Evolutionary conservation across 2,797 vertebrate genomes (phyloP), one percentile per base, ranked within the genome.

Genomic region (Botia almorhae): DNA sequence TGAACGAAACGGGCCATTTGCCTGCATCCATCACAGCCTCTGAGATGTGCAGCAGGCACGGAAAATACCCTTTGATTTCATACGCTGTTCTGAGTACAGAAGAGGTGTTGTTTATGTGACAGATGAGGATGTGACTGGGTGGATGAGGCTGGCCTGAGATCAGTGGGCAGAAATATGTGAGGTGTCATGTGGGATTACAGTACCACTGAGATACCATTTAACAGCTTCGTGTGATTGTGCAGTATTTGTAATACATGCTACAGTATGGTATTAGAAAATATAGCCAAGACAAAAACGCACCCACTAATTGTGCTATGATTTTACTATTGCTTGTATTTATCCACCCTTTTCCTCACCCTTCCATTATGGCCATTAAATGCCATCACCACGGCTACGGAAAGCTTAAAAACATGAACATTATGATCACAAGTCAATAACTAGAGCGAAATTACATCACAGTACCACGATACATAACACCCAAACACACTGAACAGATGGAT

Each of bases 1-100:
- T 68, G 60, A 80, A 83, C 70, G 55, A 69, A 81, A 81, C 75
- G 51, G 72, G 43, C 74, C 61, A 69, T 71, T 83, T 69, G 69
- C 61, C 74, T 65, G 36, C 65, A 81, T 74, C 39, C 70, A 83
- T 75, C 78, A 74, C 23, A 17, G 26, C 50, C 50, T 76, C 78
- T 36, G 69, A n/a, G 53, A 33, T 46, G 51, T 75, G 70, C 60
- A 63, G 60, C 71, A 61, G 51, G 71, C 51, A 43, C 55, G 74
- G 63, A 23, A 77, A 78, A 21, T 43, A 64, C 46, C 69, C 69
- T 60, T 81, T 55, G 81, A 76, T 71, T 73, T 67, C 43, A 43
- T 81, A 82, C 33, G n/a, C 73, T 69, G 48, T 50, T 74, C 63
- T 39, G 39, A 73, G 70, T 58, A 51, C 26, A 46, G 76, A 63